Conservation (phyloP, 2,888 invertebrate species). For the Drosophila dives region DNA sequence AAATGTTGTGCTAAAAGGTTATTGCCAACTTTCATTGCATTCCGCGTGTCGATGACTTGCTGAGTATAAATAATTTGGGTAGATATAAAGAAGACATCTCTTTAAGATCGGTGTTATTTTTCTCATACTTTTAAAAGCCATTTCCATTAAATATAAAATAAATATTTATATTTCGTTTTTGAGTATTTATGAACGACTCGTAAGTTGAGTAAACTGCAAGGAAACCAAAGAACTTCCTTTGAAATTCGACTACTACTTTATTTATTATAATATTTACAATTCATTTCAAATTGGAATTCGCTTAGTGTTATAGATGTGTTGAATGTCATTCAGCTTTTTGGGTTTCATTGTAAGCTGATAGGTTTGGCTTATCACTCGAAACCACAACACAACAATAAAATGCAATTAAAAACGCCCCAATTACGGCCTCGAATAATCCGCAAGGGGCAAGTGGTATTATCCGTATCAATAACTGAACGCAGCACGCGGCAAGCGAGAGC, state of each 20-base stretch:
- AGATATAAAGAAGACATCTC: neutral
- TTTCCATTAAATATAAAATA: neutral
- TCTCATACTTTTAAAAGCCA: neutral
- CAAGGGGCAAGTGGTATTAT: slow-evolving; percentile 9
- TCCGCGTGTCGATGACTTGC: neutral
- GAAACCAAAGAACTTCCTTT: neutral
- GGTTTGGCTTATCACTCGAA: neutral
- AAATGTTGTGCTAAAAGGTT: slow-evolving; percentile 21
- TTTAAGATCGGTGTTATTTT: neutral
- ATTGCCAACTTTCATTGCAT: neutral
- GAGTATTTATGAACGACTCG: no score
- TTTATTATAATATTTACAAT: neutral
- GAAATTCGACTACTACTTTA: neutral
- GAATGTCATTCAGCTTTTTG: neutral
- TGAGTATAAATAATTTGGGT: neutral
- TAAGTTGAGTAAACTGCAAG: neutral
- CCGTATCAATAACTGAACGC: slow-evolving; percentile 46
- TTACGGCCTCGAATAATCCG: slow-evolving; percentile 19
- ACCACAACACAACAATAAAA: slow-evolving; percentile 2
- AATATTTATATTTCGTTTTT: neutral
- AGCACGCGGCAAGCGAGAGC: slow-evolving; percentile 60
- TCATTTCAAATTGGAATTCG: neutral
- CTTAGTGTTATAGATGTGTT: no score
- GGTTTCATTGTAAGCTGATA: slow-evolving; percentile 43
- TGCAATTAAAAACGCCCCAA: slow-evolving; percentile 60